Evolutionary conservation across 2,888 invertebrate species (phyloP), one percentile per base, ranked within the genome.

Genomic region (Hypomecis punctinalis): DNA sequence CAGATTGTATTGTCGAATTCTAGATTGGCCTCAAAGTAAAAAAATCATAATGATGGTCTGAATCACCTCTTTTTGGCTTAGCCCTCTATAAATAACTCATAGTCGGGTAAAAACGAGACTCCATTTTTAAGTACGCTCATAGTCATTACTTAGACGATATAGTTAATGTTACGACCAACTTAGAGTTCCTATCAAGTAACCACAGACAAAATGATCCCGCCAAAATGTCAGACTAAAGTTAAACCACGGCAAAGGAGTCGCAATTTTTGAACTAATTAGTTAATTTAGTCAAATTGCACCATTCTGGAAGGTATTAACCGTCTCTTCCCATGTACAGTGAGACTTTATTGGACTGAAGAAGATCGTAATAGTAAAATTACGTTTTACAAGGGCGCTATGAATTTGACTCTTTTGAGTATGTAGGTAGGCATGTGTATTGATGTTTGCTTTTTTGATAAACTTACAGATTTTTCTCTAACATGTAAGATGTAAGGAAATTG

Each of bases 211-310:
- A 61, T 66, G 60, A 54, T 11, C 40, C 13, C n/a, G 5, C 13
- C 36, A 35, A 48, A 63, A 42, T 36, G 46, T 48, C 36, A 47
- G 49, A 56, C 48, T 47, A 37, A 42, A 54, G 36, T 54, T 33
- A 55, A 40, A 10, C 36, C 37, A 63, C 10, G 48, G 45, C 46
- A 64, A 49, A 66, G 58, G 55, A 49, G 66, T 48, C 52, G 46
- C 78, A 76, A 78, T 83, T 81, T 81, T 80, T 80, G 77, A 74
- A 67, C 76, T 80, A 84, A 84, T 83, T 77, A 81, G 79, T 76
- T 79, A 79, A 83, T 84, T 81, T 79, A 76, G 70, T 74, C 69
- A 77, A 80, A 83, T 80, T 79, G 80, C 76, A 76, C 74, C 74
- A 74, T 76, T 66, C 58, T 63, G 69, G 75, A 63, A 63, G 71